Evolutionary conservation across 2,113 vertebrate genomes (phyloP), one percentile per base, ranked within the genome.

Genomic region (Pelobates fuscus): DNA sequence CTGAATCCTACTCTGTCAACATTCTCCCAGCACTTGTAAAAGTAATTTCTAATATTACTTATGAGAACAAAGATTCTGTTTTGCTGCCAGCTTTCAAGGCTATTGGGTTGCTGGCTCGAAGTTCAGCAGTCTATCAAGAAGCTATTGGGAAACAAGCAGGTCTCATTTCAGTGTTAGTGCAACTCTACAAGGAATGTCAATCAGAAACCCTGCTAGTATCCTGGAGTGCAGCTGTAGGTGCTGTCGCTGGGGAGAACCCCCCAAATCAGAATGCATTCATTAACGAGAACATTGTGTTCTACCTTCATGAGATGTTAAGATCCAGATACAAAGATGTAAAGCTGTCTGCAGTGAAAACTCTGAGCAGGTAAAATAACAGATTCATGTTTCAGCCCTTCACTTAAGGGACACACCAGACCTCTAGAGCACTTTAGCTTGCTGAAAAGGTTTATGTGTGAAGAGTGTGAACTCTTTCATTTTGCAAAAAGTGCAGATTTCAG

Each of bases 101-200:
- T 2, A 25, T 18, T 26, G 7, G 27, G 27, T 32, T 62, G 49
- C 14, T 62, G 70, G 14, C 57, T 15, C 26, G 29, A 57, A 54
- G 14, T 17, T 66, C 49, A 0, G 0, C 14, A n/a, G 1, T 62
- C 30, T 71, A 65, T 32, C 66, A 20, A 0, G 37, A 62, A 27
- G 24, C 30, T 1, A 5, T 73, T 70, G 78, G 65, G 63, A 78
- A 70, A 37, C 59, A 77, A 26, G 23, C 25, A 7, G 55, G 57
- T 24, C 46, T 78, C 32, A 52, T 73, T 14, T 2, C 26, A 10
- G 27, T 27, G 29, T 2, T 2, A 0, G 15, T 59, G 62, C 4
- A 66, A 69, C 18, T 67, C 44, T 6, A 18, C 49, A 3, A 29
- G 20, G 44, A 49, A 60, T 67, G 69, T 37, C 67, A 43, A 5